Evolutionary conservation across 2,797 vertebrate species (phyloP).

Genomic region (Alauda arvensis): DNA sequence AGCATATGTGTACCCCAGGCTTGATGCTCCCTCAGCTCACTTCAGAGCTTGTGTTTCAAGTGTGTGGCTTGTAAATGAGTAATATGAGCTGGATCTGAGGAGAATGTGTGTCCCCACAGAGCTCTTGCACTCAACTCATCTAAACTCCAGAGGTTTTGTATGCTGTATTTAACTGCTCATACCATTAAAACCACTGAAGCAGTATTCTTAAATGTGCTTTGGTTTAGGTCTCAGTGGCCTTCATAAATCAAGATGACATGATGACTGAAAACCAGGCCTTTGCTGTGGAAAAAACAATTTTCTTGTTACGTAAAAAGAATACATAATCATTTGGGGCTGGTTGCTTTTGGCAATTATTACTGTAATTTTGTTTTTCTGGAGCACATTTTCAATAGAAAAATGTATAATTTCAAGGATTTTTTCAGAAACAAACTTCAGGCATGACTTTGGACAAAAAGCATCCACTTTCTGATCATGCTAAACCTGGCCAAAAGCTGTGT

Average conservation of each 20-base stretch:
- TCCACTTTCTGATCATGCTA: not conserved
- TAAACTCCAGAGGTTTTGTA: not conserved
- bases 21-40: not conserved
- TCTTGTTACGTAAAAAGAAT: not conserved
- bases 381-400: not conserved
- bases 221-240: not conserved
- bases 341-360: not conserved
- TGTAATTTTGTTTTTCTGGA: not conserved
- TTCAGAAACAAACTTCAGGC: not conserved
- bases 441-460: not conserved
- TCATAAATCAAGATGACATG: not conserved
- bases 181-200: not conserved
- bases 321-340: not conserved
- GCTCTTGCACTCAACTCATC: not conserved
- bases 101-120: not conserved
- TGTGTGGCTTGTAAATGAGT: not conserved
- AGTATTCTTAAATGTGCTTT: not conserved
- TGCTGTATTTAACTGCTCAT: not conserved
- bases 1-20: not conserved
- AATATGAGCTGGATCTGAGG: not conserved
- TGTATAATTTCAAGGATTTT: not conserved
- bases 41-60: not conserved
- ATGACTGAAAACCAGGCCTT: not conserved
- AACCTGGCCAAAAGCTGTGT: not conserved
- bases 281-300: not conserved